phyloP scores from a whole-genome alignment of 2,113 vertebrate species.

The Setophaga coronata region DNA sequence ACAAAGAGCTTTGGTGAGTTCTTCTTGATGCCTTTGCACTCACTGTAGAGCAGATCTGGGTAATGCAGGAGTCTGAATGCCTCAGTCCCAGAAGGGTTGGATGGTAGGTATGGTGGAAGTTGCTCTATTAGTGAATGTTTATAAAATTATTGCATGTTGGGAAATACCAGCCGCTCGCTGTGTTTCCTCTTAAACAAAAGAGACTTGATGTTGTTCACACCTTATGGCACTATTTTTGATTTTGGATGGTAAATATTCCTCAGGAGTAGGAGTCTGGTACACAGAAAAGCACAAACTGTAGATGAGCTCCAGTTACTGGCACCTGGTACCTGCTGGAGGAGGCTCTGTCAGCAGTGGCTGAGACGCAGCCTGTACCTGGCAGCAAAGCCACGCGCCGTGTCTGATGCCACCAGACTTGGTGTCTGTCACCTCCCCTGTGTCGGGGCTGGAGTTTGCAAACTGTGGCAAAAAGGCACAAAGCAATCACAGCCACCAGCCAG shows the following conservation, averaged over 20 bases:
- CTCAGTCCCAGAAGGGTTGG: neutral
- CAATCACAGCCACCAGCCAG: neutral
- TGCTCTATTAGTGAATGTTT: neutral
- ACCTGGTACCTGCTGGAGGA: neutral
- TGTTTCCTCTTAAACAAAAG: conserved; percentile 60
- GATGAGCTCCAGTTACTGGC: conserved; percentile 13
- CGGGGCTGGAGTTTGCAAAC: neutral
- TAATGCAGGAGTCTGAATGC: neutral
- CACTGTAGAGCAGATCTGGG: neutral
- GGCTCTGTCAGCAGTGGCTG: neutral
- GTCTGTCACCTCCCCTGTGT: neutral
- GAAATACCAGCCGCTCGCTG: conserved; percentile 1
- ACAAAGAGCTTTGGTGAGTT: neutral
- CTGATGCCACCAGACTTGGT: neutral
- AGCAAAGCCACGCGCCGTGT: accelerated
- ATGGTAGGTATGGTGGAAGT: neutral
- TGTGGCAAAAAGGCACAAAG: neutral
- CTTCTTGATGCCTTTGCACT: neutral
- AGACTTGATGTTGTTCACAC: conserved; percentile 40
- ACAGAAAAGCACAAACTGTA: conserved; percentile 8
- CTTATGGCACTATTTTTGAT: conserved; percentile 65
- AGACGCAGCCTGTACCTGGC: neutral
- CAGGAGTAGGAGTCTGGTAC: conserved; percentile 42
- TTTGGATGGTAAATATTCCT: conserved; percentile 54
- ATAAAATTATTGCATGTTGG: neutral